Conservation (phyloP, 2,113 vertebrate genomes). For the Boulengeromyrus knoepffleri region DNA sequence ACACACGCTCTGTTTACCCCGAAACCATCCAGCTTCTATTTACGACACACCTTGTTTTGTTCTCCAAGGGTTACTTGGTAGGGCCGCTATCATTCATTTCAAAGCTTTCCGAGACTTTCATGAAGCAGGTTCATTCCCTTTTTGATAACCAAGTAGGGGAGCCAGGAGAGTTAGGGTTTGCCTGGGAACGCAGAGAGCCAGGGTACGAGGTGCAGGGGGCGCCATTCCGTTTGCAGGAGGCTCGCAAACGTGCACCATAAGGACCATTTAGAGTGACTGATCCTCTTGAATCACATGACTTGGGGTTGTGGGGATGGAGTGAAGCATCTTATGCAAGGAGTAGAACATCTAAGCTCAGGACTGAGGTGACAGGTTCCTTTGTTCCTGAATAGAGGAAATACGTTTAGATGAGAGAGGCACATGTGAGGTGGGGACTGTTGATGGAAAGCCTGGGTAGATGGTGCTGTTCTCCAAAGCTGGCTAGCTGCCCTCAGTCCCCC, state of each 20-base stretch:
- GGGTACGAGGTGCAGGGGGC: background rate
- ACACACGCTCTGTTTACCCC: background rate
- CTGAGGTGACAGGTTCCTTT: background rate
- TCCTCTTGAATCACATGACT: background rate
- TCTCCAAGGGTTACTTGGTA: background rate
- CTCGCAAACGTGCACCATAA: background rate
- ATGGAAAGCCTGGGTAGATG: background rate
- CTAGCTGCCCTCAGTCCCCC: background rate
- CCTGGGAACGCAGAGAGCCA: background rate
- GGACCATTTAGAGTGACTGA: background rate
- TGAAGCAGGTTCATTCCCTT: background rate
- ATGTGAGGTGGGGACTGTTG: background rate
- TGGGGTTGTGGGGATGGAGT: background rate
- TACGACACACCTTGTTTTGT: background rate
- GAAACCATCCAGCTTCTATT: constrained; percentile 5
- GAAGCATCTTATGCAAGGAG: background rate
- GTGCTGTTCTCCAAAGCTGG: background rate
- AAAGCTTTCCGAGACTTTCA: background rate
- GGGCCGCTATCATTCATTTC: background rate
- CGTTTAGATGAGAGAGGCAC: background rate
- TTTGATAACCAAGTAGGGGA: background rate
- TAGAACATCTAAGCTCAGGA: background rate
- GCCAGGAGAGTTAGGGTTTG: background rate
- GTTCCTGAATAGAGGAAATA: background rate
- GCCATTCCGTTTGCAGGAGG: background rate